Evolutionary conservation across 2,113 vertebrate species (phyloP).

Genomic region (Eclectus roratus): DNA sequence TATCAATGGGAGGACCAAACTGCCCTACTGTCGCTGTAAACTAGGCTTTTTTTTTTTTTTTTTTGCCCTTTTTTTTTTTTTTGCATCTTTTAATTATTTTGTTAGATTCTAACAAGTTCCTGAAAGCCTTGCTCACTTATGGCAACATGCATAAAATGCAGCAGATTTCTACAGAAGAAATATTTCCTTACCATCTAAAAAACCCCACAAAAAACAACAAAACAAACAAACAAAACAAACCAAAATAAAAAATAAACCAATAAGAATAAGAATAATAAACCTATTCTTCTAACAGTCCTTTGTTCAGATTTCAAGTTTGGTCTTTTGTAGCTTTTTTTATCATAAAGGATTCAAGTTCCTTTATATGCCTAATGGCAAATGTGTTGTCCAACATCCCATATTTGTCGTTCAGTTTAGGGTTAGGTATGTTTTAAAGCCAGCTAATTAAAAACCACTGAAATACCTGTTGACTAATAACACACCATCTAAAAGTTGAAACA

Average conservation of each 20-base stretch:
- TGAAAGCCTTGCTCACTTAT: not conserved
- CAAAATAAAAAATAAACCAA: not conserved
- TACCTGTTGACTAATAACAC: not conserved
- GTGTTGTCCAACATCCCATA: not conserved
- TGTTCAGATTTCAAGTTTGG: not conserved
- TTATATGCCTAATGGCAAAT: not conserved
- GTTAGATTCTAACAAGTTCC: not conserved
- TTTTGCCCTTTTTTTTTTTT: no score
- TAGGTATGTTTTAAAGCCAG: not conserved
- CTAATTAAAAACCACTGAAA: not conserved
- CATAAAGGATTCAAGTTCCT: not conserved
- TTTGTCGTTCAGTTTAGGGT: not conserved
- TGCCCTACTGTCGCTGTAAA: not conserved
- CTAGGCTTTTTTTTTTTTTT: not conserved
- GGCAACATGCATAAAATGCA: not conserved
- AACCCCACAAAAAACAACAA: accelerated
- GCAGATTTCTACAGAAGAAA: not conserved
- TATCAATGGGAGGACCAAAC: not conserved
- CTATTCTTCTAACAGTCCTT: not conserved
- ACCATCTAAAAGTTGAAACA: not conserved
- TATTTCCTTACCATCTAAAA: not conserved
- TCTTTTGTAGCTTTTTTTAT: not conserved
- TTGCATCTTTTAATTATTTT: not conserved
- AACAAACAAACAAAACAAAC: not conserved
- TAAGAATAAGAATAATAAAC: not conserved